A percentile compares a stretch with the other conserved stretches of the same genome.
Conservation (phyloP, 2,113 vertebrate genomes). For the Struthidea cinerea region DNA sequence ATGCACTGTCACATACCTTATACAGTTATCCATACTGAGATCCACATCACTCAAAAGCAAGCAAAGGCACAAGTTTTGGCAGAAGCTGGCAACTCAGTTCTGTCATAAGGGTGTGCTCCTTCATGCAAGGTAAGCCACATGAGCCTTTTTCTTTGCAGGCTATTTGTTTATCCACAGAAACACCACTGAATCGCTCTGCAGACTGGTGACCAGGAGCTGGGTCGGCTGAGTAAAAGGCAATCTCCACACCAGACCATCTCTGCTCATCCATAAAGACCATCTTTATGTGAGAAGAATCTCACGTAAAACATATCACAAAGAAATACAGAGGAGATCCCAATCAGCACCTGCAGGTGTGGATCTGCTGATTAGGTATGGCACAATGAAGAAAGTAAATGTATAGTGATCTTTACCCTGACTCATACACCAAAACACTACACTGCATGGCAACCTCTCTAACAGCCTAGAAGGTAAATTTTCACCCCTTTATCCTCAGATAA, state of each 20-base stretch:
- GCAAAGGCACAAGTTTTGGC: neutral
- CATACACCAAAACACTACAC: neutral
- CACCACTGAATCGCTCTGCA: neutral
- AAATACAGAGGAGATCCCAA: neutral
- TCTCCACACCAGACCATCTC: neutral
- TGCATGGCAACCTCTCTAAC: neutral
- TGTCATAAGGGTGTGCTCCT: neutral
- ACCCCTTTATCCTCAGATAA: neutral
- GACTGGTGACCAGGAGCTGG: neutral
- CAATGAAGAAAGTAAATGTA: neutral
- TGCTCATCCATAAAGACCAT: no score
- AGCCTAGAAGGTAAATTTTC: neutral
- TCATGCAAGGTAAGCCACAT: neutral
- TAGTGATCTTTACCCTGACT: neutral
- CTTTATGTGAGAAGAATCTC: neutral
- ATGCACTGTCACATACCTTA: neutral
- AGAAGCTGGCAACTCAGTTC: neutral
- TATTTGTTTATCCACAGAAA: neutral
- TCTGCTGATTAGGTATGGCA: neutral
- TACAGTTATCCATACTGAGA: neutral
- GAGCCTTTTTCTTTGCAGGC: neutral
- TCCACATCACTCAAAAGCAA: neutral
- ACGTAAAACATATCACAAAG: neutral
- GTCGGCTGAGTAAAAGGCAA: neutral
- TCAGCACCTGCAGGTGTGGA: no score